Evolutionary conservation across 2,113 vertebrate genomes (phyloP).

Genomic region (Daubentonia madagascariensis): DNA sequence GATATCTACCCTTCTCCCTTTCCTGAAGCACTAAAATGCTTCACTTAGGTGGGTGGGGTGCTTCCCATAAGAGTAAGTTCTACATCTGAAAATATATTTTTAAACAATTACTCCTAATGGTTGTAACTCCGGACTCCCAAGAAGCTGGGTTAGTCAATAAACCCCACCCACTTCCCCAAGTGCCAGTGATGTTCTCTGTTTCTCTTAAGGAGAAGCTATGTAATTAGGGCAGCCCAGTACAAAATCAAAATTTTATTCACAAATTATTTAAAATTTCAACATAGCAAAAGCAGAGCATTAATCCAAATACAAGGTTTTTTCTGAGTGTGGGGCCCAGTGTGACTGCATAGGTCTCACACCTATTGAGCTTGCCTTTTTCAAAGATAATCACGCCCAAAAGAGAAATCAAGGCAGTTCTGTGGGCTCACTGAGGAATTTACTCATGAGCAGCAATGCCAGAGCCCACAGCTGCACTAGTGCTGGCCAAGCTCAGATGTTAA

Average conservation of each 20-base stretch:
- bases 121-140: not conserved
- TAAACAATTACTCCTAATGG: not conserved
- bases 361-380: not conserved
- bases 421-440: conserved; percentile 29
- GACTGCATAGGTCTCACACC: not conserved
- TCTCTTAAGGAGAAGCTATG: not conserved
- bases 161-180: not conserved
- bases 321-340: not conserved
- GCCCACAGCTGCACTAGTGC: conserved; percentile 1
- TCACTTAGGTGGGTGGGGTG: not conserved
- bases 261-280: conserved; percentile 10
- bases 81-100: conserved; percentile 1
- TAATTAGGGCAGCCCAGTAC: not conserved
- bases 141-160: not conserved
- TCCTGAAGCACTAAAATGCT: not conserved
- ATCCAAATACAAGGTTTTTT: not conserved
- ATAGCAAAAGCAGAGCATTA: not conserved
- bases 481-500: conserved; percentile 30
- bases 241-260: not conserved
- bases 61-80: not conserved
- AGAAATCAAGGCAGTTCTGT: conserved; percentile 45
- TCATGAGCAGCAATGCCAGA: not conserved
- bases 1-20: not conserved
- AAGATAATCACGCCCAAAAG: not conserved
- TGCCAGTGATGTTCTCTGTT: not conserved